Base-by-base conservation (phyloP, 2,113 vertebrate genomes). In the Paramisgurnus dabryanus region DNA sequence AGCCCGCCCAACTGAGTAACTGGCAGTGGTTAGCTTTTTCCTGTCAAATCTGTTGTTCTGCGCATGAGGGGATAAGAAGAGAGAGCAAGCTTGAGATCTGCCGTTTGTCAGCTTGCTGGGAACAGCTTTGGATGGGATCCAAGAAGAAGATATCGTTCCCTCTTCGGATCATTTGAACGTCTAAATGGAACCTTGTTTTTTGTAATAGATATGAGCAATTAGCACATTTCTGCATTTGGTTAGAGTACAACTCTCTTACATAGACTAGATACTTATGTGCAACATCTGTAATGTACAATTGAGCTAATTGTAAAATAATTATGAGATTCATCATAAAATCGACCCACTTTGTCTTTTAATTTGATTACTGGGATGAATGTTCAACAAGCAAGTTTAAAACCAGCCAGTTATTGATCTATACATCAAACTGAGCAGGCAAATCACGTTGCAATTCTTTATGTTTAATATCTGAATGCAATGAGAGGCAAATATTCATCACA, bases 11-110 rank as follows among this genome's bases (percentile, higher is more conserved):
- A 64, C 47, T 71, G 82, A 71, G 72, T 80, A 75, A 64, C 78
- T 83, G 82, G 82, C 71, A 80, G 71, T 61, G 67, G 57, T 80
- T 58, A 66, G 83, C 79, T 73, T 78, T 84, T 84, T 70, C 67
- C 66, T 66, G 80, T 81, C 74, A 80, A 77, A 76, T 73, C 67
- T 84, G 64, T 80, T 74, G 78, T 40, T 60, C 47, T 70, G 58
- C 76, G 81, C 72, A 74, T 27, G n/a, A 83, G 81, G 43, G 67
- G 72, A 83, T 67, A 73, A 66, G 60, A 60, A 67, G n/a, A 65
- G 49, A 68, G 65, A 63, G 71, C 17, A 66, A 68, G 60, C 73
- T 71, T 63, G 67, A 74, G 68, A 60, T 81, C 69, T 84, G 55
- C 69, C 57, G 40, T 81, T 73, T 81, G 79, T 84, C 55, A 78